Evolutionary conservation across 2,888 invertebrate genomes (phyloP), one percentile per base, ranked within the genome.

Genomic region (Dendrolimus pini): DNA sequence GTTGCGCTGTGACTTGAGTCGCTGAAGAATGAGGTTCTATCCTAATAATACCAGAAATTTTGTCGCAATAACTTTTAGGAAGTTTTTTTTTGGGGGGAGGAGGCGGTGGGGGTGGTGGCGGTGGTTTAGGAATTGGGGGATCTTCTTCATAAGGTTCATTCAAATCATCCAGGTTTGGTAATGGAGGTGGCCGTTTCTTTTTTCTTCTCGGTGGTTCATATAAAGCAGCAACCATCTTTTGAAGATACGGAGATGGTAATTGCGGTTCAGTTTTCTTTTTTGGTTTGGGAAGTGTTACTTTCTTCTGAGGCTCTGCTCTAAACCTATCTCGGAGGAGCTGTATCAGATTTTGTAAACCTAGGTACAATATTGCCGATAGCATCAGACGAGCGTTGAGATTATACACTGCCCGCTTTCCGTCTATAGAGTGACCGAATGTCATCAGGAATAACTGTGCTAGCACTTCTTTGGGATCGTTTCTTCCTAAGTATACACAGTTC

Each of bases 81-180:
- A 87, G 55, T 59, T 72, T 77, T 55, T 85, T 86, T 59, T 83
- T 86, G 0, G 86, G 83, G 2, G 81, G 82, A 9, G 85, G 83
- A 0, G 87, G 87, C 1, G 86, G 85, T 0, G 83, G 82, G 0
- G 78, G 80, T 0, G 74, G 80, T 0, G 83, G 82, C 0, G 82
- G 78, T 2, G 80, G 74, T 62, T 78, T 83, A 0, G 59, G 62
- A 18, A 80, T 68, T 7, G 75, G 68, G 1, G 77, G 80, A 10
- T 80, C 82, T 58, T 85, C 85, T 56, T 84, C 82, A 47, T 75
- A 81, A 1, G 85, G 84, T 42, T 81, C 82, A 59, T 86, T 81
- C 1, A 89, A 72, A 30, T 74, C 78, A 3, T 83, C 80, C 52
- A 89, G 66, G 64, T 87, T 78, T 13, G 89, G 88, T 41, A 89